A percentile compares a stretch with the other conserved stretches of the same genome.
These are phyloP conservation scores for Eulemur albifrons DNA, from an alignment of 2,797 vertebrate species.

Conservation along the genomic window DNA sequence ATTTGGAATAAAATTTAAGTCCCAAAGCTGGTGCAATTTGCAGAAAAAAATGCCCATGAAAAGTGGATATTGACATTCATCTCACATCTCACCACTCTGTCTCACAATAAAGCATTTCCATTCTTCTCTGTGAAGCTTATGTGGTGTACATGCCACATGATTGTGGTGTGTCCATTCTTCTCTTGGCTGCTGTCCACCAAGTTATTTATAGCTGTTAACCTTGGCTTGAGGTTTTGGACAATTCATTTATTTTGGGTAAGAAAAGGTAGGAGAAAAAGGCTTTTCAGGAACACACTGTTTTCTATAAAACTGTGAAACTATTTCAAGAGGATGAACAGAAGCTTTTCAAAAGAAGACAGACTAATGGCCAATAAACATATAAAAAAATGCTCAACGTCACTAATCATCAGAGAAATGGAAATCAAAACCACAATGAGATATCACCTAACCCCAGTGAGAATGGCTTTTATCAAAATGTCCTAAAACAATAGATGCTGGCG, in stretches of 20 bases:
- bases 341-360: too few species aligned
- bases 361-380: too few species aligned
- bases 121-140: not conserved
- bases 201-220: slow-evolving; percentile 69
- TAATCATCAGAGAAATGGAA: too few species aligned
- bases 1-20: slow-evolving; percentile 49
- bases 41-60: not conserved
- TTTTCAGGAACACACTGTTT: slow-evolving; percentile 49
- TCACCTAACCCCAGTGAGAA: too few species aligned
- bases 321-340: not conserved
- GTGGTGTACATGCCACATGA: not conserved
- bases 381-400: too few species aligned
- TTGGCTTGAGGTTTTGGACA: slow-evolving; percentile 47
- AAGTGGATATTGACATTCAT: not conserved
- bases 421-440: too few species aligned
- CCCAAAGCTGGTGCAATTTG: not conserved
- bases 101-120: not conserved
- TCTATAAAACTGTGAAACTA: not conserved
- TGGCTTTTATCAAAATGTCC: too few species aligned
- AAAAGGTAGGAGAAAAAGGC: slow-evolving; percentile 45
- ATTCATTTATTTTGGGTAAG: slow-evolving; percentile 56
- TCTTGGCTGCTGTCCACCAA: slow-evolving; percentile 29
- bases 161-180: not conserved
- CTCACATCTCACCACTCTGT: not conserved
- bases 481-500: too few species aligned